These are phyloP conservation scores for Bombus waltoni DNA, from an alignment of 1,140 invertebrate genomes.

Conservation along the genomic window DNA sequence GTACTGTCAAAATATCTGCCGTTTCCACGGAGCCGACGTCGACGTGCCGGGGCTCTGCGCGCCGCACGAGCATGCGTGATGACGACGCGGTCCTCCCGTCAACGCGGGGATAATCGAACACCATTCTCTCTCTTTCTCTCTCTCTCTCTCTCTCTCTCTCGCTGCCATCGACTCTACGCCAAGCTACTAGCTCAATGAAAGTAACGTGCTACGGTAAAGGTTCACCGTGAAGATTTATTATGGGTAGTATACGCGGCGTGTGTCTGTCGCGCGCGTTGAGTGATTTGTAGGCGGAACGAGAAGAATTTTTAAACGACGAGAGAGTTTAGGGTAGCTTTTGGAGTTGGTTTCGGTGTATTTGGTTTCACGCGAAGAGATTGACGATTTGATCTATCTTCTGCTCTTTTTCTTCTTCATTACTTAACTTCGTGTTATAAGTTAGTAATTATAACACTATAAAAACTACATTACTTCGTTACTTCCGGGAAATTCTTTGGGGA, in stretches of 20 bases:
- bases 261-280: not conserved
- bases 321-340: not conserved
- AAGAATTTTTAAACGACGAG: too few species aligned
- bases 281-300: not conserved
- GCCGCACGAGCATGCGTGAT: slow-evolving; percentile 74
- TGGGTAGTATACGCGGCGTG: not conserved
- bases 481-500: too few species aligned
- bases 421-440: too few species aligned
- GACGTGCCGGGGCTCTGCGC: slow-evolving; percentile 19
- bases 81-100: slow-evolving; percentile 25
- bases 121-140: not conserved
- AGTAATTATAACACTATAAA: too few species aligned
- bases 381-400: too few species aligned
- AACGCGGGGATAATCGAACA: slow-evolving; percentile 58
- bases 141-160: too few species aligned
- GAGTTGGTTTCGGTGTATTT: not conserved
- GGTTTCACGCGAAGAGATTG: too few species aligned
- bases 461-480: too few species aligned
- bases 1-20: slow-evolving; percentile 75
- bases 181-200: slow-evolving; percentile 34
- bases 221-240: not conserved
- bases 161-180: slow-evolving; percentile 9
- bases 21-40: slow-evolving; percentile 34
- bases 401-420: too few species aligned
- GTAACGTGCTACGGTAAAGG: not conserved